Base-by-base conservation (phyloP, 2,113 vertebrate species). In the Callopanchax toddi region DNA sequence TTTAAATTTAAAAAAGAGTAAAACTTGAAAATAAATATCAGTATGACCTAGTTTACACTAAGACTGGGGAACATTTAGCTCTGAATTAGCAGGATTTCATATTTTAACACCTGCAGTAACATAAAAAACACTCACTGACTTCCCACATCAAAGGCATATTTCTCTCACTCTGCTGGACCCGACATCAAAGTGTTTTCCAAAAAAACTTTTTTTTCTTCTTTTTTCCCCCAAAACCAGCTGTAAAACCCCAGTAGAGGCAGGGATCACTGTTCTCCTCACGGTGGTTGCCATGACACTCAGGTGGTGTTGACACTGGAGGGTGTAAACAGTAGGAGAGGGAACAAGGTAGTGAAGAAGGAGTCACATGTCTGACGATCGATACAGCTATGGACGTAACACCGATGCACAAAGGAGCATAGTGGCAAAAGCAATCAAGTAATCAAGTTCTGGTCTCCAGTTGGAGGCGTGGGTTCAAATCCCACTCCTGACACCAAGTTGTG, bases 91-190 rank as follows among this genome's bases (percentile, higher is more conserved):
- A 55, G 5, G 26, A 48, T 62, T 68, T 74, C 71, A 60, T 29
- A 40, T 45, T 73, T 42, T 53, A 71, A 71, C 83, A 83, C 84
- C 82, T 81, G 78, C 46, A 63, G 80, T 32, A 73, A 81, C 20
- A 70, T 49, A 68, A 11, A 51, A 78, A 78, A 67, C 62, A 49
- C 32, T 0, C 22, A 17, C 71, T 21, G 42, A 25, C 55, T 40
- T 18, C n/a, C 44, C 70, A 81, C 85, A 75, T 89, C 84, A 89
- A 84, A 88, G 58, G 42, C 70, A 81, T 79, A 55, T 55, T 75
- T 83, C 58, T 52, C 75, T 60, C 59, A 34, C 63, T 3, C 73
- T n/a, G 81, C 56, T 77, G 79, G 79, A 81, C 67, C 13, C 42
- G 2, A 61, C 77, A 64, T 81, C 83, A 87, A 81, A 86, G 76